Evolutionary conservation across 2,888 invertebrate species (phyloP), one percentile per base, ranked within the genome.

Genomic region (Pristionchus mayeri): DNA sequence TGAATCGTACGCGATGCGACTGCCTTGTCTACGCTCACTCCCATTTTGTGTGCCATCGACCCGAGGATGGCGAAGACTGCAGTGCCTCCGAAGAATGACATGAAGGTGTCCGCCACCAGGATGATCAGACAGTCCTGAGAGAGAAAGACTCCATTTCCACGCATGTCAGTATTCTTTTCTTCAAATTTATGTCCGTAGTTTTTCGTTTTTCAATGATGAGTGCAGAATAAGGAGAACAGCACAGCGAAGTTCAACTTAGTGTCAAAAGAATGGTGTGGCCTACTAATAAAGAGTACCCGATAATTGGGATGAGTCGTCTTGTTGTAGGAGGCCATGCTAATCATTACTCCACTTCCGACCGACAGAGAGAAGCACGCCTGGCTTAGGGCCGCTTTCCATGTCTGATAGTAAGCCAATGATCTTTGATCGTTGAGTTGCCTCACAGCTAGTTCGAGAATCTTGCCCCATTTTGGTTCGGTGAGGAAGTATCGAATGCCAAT

Each of bases 21-120:
- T 67, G 93, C 93, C 82, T 93, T 90, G 40, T 92, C 92, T 0
- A 93, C 90, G 13, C 30, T 44, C 40, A 24, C 30, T 24, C 34
- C 48, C 52, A 90, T 67, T 71, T 86, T 86, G 44, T 92, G 90
- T 27, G 93, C 91, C 87, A 93, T 90, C 82, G 93, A 93, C 13
- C 93, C 94, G 52, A 94, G 89, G 63, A 93, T 92, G 67, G 93
- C 91, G 90, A 94, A 94, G 27, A 94, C 89, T 44, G 84, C 81
- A 1, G 75, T 50, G 27, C 85, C 86, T 21, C 89, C 89, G 67
- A 89, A 89, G n/a, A 89, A 50, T 4, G 86, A 85, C 90, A 90
- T 90, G 57, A 88, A 86, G 3, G 86, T 86, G 71, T 90, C 89
- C 40, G 89, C 90, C 4, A 71, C 34, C 1, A 87, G 85, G 37